Percentiles rank a stretch among this genome's conserved stretches.
Conservation (phyloP, 2,113 vertebrate species). For the Eptesicus fuscus region DNA sequence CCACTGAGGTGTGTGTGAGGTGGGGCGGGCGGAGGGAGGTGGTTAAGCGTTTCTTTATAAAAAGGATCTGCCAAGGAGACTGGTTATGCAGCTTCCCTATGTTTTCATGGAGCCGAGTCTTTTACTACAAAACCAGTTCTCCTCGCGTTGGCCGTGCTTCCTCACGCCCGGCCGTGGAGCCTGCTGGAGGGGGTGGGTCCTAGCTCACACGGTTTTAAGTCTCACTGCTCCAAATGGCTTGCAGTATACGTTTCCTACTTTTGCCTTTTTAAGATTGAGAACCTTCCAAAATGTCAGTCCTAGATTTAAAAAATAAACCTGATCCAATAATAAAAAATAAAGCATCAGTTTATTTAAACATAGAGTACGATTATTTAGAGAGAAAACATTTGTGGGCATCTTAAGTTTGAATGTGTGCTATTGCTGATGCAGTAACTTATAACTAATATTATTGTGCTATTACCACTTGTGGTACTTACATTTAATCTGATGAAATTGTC, state of each 20-base stretch:
- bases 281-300: neutral
- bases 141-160: neutral
- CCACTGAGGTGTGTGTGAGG: no score
- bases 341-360: neutral
- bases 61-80: neutral
- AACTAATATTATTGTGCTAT: neutral
- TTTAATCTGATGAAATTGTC: constrained; percentile 69
- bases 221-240: neutral
- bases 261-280: neutral
- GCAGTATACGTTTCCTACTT: neutral
- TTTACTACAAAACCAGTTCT: neutral
- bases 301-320: neutral
- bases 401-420: neutral
- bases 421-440: neutral
- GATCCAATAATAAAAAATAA: constrained; percentile 7
- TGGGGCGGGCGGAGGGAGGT: no score
- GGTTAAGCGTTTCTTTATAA: neutral
- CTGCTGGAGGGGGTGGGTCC: neutral
- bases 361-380: neutral
- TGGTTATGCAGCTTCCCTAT: neutral
- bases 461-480: constrained; percentile 62
- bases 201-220: neutral
- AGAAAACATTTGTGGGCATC: neutral
- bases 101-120: neutral
- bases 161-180: neutral